Evolutionary conservation across 2,888 invertebrate genomes (phyloP).

Genomic region (Thysanoteuthis rhombus): DNA sequence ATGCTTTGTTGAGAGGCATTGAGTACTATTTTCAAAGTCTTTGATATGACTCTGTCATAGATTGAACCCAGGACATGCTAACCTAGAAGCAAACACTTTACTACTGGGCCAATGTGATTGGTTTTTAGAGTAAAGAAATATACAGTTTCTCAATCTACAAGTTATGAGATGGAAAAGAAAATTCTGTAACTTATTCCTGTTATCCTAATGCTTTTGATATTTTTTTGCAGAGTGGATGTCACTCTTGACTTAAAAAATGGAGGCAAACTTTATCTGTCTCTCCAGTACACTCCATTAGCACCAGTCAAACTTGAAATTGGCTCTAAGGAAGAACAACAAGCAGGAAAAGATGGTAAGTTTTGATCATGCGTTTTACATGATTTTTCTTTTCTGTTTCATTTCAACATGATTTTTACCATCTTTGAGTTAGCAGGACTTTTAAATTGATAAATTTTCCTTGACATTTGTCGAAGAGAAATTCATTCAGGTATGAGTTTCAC

Average conservation of each 20-base stretch:
- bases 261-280: slow-evolving; percentile 66
- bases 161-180: neutral
- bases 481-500: no score
- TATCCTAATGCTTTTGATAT: neutral
- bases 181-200: neutral
- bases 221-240: slow-evolving; percentile 67
- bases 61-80: no score
- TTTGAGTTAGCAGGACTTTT: no score
- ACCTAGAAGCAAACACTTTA: no score
- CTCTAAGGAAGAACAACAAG: slow-evolving; percentile 47
- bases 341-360: slow-evolving; percentile 48
- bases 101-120: no score
- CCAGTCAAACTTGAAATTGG: slow-evolving; percentile 66
- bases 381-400: neutral
- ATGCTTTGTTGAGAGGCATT: no score
- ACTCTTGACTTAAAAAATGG: slow-evolving; percentile 67
- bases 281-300: slow-evolving; percentile 70
- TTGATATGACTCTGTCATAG: no score
- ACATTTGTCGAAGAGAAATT: no score
- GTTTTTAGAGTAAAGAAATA: no score
- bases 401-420: neutral
- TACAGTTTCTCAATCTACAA: no score
- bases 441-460: no score
- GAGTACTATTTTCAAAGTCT: no score
- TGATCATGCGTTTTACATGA: neutral